Evolutionary conservation across 1,140 invertebrate species (phyloP), one percentile per base, ranked within the genome.

Genomic region (Ectropis grisescens): DNA sequence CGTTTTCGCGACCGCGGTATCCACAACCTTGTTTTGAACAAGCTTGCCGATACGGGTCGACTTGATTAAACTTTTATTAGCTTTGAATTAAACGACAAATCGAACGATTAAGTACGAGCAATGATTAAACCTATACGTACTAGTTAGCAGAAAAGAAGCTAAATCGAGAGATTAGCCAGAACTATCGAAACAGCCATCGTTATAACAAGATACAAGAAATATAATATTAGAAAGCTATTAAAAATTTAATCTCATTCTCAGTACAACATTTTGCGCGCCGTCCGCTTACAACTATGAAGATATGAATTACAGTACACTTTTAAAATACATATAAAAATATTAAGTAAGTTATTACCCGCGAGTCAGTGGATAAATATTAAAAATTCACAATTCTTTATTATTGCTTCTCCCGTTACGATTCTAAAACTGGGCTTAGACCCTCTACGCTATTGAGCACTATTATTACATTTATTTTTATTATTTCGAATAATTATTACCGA

Each of bases 291-390:
- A 57, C 75, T 80, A 80, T 80, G 64, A 68, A 78, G 75, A 81
- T 81, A 81, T 78, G 75, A 80, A 61, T 71, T 74, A 76, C 62
- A 71, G 66, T 80, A 74, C 64, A 75, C 68, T 67, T 47, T 68
- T 74, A 80, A 80, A 78, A 78, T 78, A 81, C 75, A 75, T 81
- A 81, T 55, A 81, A 81, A 81, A 81, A 81, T 80, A 80, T 75
- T 59, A 74, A 61, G 70, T 66, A 29, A 26, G 24, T 2, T n/a
- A 10, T 26, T 59, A 59, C 44, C 26, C 47, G 48, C 42, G 48
- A 50, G 48, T 47, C 28, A 43, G 8, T 7, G 54, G 61, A 47
- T 56, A 68, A 66, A 70, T 19, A 3, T 4, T 19, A 45, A 70
- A 71, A 59, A 67, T 66, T 66, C 65, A 68, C 62, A 71, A 58